Conservation (phyloP, 1,140 invertebrate species). For the Pollicipes pollicipes region DNA sequence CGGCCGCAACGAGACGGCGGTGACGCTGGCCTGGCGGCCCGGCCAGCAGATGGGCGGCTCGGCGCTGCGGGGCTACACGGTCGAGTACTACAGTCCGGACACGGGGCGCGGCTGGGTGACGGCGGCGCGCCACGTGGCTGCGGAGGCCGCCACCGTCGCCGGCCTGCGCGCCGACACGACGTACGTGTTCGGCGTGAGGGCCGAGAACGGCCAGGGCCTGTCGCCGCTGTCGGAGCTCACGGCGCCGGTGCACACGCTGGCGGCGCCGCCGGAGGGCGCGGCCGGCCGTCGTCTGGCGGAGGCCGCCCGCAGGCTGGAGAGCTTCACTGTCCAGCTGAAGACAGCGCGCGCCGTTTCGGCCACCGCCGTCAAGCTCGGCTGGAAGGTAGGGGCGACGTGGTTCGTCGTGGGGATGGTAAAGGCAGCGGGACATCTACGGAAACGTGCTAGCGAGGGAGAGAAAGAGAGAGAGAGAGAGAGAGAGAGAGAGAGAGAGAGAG, state of each 20-base stretch:
- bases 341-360: not conserved
- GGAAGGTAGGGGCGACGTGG: not conserved
- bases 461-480: too few relatives aligned
- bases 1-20: slow-evolving; percentile 53
- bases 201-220: slow-evolving; percentile 63
- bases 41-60: slow-evolving; percentile 48
- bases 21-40: slow-evolving; percentile 64
- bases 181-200: slow-evolving; percentile 71
- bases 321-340: not conserved
- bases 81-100: slow-evolving; percentile 70
- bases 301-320: not conserved
- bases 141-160: slow-evolving; percentile 31
- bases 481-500: too few relatives aligned
- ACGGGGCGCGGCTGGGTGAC: slow-evolving; percentile 54
- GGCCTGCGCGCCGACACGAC: slow-evolving; percentile 56
- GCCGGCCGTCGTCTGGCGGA: not conserved
- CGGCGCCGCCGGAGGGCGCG: not conserved
- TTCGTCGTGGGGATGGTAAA: too few relatives aligned
- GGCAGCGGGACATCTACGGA: too few relatives aligned
- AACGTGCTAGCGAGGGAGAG: too few relatives aligned
- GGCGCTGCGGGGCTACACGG: slow-evolving; percentile 53
- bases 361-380: not conserved
- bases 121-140: slow-evolving; percentile 39
- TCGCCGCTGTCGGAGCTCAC: slow-evolving; percentile 32
- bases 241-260: slow-evolving; percentile 24